Evolutionary conservation across 2,888 invertebrate species (phyloP), one percentile per base, ranked within the genome.

Genomic region (Oegoconia quadripuncta): DNA sequence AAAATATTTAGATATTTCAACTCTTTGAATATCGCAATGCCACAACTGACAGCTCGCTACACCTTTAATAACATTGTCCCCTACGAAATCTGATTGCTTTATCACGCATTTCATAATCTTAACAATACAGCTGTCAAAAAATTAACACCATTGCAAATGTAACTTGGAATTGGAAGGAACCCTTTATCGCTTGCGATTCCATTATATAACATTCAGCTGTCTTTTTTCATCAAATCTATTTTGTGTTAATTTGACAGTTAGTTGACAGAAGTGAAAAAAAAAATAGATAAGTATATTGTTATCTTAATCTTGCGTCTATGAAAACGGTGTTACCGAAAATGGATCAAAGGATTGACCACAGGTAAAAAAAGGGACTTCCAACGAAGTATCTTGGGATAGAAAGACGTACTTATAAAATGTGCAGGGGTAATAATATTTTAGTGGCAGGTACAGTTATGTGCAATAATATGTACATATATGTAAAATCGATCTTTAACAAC

Each of bases 231-330:
- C 30, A 60, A 74, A 74, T 68, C 62, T 59, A 64, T 72, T 74
- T 78, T 77, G 71, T 73, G 51, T 64, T 78, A 80, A 82, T 76
- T 65, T 83, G 86, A 84, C 84, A 72, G 66, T 64, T 71, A 50
- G 74, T 64, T 82, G 78, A 80, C 78, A 78, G 69, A 48, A 59
- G 45, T 44, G 69, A 55, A 73, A 64, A 62, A 64, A 62, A 52
- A 26, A 25, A 44, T 37, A 46, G 43, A 55, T 37, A 44, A 47
- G 52, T 50, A 52, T 52, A 61, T 71, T 78, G 74, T 80, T 74
- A 69, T 58, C 63, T 64, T 68, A 66, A 73, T 69, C 61, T 58
- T 34, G 39, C 50, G 50, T 56, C 52, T 57, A 43, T 56, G 41
- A 52, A n/a, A 56, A 50, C 47, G 50, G 50, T 50, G 47, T 60